These are phyloP conservation scores for Drosophila lacicola DNA, from an alignment of 2,888 invertebrate species.

Conservation along the genomic window DNA sequence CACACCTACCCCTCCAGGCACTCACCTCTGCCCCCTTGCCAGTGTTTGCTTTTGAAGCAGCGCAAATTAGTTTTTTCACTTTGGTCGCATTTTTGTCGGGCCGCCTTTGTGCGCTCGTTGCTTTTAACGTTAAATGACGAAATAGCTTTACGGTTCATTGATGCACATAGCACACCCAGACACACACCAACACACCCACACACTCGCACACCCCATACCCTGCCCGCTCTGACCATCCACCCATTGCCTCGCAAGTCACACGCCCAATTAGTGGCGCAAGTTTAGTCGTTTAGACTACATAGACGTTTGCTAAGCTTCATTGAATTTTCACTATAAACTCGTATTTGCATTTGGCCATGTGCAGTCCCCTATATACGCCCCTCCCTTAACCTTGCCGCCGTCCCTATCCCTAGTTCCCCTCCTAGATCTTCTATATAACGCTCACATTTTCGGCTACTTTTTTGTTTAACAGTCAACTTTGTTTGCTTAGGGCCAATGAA, in stretches of 20 bases:
- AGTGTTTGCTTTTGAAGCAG: slow-evolving; percentile 81
- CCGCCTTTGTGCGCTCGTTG: slow-evolving; percentile 76
- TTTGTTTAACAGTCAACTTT: slow-evolving; percentile 66
- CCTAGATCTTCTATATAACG: slow-evolving; percentile 25
- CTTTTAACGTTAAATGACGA: slow-evolving; percentile 82
- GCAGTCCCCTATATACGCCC: not conserved
- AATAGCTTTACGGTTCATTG: slow-evolving; percentile 81
- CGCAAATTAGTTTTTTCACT: slow-evolving; percentile 82
- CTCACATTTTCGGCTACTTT: slow-evolving; percentile 75
- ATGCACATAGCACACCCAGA: slow-evolving; percentile 71
- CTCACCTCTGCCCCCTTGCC: slow-evolving; percentile 12
- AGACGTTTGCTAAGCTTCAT: slow-evolving; percentile 74
- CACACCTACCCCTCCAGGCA: slow-evolving; percentile 3
- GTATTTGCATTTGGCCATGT: slow-evolving; percentile 74
- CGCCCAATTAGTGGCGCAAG: slow-evolving; percentile 80
- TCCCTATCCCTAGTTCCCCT: not conserved
- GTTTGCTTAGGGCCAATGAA: slow-evolving; percentile 72
- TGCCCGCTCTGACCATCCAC: not conserved
- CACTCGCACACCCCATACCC: not conserved
- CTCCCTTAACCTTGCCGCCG: not conserved
- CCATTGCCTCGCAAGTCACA: slow-evolving; percentile 64
- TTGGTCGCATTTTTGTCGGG: slow-evolving; percentile 76
- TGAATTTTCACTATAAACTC: slow-evolving; percentile 71
- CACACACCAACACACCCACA: slow-evolving; percentile 16
- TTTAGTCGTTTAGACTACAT: slow-evolving; percentile 71